phyloP scores from a whole-genome alignment of 2,113 vertebrate genomes.

The Gnathonemus echidnorhynchus region DNA sequence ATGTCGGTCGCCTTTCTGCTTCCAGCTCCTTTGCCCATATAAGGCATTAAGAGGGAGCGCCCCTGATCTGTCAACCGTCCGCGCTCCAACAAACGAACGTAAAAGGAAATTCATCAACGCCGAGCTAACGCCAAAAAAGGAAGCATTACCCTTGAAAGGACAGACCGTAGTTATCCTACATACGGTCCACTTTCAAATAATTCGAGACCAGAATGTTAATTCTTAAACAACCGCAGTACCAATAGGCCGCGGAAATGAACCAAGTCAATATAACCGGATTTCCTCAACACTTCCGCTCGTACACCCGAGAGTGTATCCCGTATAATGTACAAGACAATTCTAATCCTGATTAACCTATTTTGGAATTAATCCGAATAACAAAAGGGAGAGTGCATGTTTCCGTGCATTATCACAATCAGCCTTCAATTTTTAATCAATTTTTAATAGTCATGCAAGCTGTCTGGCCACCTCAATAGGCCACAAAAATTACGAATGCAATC shows the following conservation, averaged over 20 bases:
- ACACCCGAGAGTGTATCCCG: neutral
- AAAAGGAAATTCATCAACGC: neutral
- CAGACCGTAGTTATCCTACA: neutral
- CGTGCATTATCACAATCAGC: neutral
- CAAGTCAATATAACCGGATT: neutral
- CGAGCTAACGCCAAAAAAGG: neutral
- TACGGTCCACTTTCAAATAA: neutral
- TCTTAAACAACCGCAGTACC: neutral
- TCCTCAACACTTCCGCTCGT: neutral
- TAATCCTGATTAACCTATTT: neutral
- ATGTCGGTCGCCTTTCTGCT: conserved; percentile 27
- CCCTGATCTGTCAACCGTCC: neutral
- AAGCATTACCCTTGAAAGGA: neutral
- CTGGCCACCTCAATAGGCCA: neutral
- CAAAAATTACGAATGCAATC: neutral
- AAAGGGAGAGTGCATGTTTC: neutral
- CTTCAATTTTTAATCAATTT: neutral
- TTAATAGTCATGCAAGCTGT: neutral
- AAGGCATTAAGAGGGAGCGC: conserved; percentile 36
- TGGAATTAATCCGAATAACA: neutral
- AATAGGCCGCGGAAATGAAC: neutral
- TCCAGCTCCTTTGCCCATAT: conserved; percentile 47
- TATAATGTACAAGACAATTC: neutral
- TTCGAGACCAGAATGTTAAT: neutral
- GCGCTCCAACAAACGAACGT: neutral